Evolutionary conservation across 2,797 vertebrate genomes (phyloP), one percentile per base, ranked within the genome.

Genomic region (Cacajao melanocephalus): DNA sequence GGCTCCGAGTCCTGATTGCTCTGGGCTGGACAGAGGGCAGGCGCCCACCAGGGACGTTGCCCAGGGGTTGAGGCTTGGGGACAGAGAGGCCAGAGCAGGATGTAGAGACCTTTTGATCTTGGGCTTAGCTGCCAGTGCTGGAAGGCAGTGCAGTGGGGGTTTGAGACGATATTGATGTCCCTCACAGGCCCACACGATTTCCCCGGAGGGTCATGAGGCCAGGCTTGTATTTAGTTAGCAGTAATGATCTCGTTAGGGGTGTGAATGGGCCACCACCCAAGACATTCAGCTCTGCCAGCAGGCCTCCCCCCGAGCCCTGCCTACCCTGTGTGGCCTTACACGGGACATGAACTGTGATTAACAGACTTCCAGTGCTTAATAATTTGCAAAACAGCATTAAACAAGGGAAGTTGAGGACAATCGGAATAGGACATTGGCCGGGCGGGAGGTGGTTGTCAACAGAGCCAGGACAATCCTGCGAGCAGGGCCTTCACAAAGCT

Each of bases 321-420:
- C 98, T 99, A 98, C 99, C 98, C 98, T 99, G 99, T 99, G 99
- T 99, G 99, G 99, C 99, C 99, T 99, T 99, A 99, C 99, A 98
- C 97, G 98, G 99, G 99, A 99, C 97, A 95, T 99, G 99, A 99
- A 99, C 99, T 99, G 99, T 99, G 99, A 99, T 99, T 99, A 99
- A 99, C 99, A 99, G 99, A 99, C 99, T 99, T 99, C 99, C 99
- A 99, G 99, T 98, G 99, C 99, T 99, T 99, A 99, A 99, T 99
- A 99, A 99, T 99, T 99, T 99, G 99, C 99, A 99, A 99, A 99
- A 99, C 99, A 99, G 88, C 98, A 99, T 99, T 99, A 99, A 99
- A 99, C 99, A 99, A 99, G 99, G 99, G 99, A 99, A 98, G 98
- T 98, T 99, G 97, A 95, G 98, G 99, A 99, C 99, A 99, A 99